Base-by-base conservation (phyloP, 1,140 invertebrate genomes). In the Lordiphosa mommai region DNA sequence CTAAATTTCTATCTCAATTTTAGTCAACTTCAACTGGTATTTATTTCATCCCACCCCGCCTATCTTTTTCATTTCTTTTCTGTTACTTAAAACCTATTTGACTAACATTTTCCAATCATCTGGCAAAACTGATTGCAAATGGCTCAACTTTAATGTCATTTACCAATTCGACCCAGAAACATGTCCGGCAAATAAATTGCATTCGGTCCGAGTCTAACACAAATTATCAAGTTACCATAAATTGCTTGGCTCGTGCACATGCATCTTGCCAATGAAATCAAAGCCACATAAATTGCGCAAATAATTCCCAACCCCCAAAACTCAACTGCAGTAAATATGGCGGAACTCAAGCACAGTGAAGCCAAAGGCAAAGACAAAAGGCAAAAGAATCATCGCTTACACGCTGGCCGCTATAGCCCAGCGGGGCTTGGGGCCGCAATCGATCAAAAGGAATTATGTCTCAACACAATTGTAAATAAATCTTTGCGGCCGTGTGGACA, bases 381-480 rank as follows among this genome's bases (percentile, higher is more conserved):
- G 46, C 55, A 57, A 76, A 82, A 82, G 71, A 82, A 82, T 82
- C 76, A 82, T 82, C 76, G 72, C 76, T 82, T 82, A 46, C 40
- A 64, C 20, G 57, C 47, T 84, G 77, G 76, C 76, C 76, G 68
- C 73, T 79, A 72, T 48, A 57, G 29, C 27, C 34, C 37, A 27
- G 41, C 44, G 17, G 65, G 41, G 50, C 36, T 17, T 50, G 41
- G 36, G 53, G 44, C 63, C 59, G 72, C 77, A 77, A 84, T 82
- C 77, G 77, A 82, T 82, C 77, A 82, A 72, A 69, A 61, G 77
- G 77, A 82, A 82, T 82, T 82, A 84, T 84, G 77, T 82, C 77
- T 82, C 77, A 84, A 82, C 77, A 82, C 77, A 82, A 82, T 82
- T 82, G 77, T 82, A 82, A 82, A 82, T 82, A 82, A 82, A 84